Base-by-base conservation (phyloP, 2,888 invertebrate genomes). In the Himalopsyche tibetana region DNA sequence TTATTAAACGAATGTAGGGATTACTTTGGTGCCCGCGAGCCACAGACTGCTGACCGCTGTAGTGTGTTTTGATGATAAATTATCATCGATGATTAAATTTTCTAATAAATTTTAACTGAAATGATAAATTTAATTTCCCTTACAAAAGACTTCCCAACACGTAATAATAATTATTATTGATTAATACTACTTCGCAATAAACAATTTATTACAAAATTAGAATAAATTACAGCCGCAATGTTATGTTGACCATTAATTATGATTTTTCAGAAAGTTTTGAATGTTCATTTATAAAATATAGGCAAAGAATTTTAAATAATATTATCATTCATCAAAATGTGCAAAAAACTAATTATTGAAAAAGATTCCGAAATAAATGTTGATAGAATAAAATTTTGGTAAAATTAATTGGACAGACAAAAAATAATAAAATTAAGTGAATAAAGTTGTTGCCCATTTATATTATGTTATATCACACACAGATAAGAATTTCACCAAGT, bases 171-270 rank as follows among this genome's bases (percentile, higher is more conserved):
- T 74, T 36, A 74, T 74, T 74, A 74, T 74, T 74, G 74, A 74
- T 74, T 74, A 74, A 28, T 74, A 74, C 74, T 36, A 36, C 74
- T 74, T 74, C 74, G 74, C 38, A 36, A 74, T 38, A 74, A 74
- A 74, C 74, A 74, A 74, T 74, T 74, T 74, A 28, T 74, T 36
- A 74, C 74, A 15, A 74, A 15, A 12, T 74, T 74, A 36, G 74
- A 74, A 74, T 74, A 38, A 74, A 74, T 74, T 74, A 74, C 2
- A 74, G 38, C 36, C 15, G 28, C 63, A 63, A 19, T 19, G 9
- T 45, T 28, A 17, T 5, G 63, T 63, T n/a, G 28, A 63, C 63
- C 28, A 28, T 63, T 4, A 63, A 63, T 63, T 63, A 63, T 19
- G 63, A 19, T n/a, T 28, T 74, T 2, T 4, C 36, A 1, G 74